Conservation (phyloP, 1,140 invertebrate species). For the Cotesia glomerata region DNA sequence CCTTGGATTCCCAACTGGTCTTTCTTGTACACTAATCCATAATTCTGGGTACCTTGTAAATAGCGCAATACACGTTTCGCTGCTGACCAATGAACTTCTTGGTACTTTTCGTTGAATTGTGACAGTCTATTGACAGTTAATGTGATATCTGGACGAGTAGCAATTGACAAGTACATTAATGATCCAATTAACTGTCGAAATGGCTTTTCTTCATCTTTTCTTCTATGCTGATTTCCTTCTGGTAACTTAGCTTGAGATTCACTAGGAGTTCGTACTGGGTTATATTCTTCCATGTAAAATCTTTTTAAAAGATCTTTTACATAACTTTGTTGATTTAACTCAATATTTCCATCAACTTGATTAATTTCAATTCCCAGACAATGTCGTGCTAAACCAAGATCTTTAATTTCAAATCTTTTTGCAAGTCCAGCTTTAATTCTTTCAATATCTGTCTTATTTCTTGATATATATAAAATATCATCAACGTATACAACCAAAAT, state of each 20-base stretch:
- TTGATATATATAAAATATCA: slow-evolving; percentile 48
- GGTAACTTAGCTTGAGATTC: slow-evolving; percentile 29
- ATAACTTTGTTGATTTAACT: slow-evolving; percentile 35
- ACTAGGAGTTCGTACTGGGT: slow-evolving; percentile 45
- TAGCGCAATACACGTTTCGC: slow-evolving; percentile 54
- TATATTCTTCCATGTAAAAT: slow-evolving; percentile 51
- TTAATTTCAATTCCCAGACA: slow-evolving; percentile 37
- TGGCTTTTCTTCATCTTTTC: background rate
- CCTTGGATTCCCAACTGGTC: background rate
- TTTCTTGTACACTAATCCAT: slow-evolving; percentile 23
- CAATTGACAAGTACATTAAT: slow-evolving; percentile 49
- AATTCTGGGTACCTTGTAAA: slow-evolving; percentile 48
- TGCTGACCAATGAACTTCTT: slow-evolving; percentile 45
- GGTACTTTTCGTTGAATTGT: slow-evolving; percentile 42
- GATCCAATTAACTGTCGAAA: slow-evolving; percentile 47
- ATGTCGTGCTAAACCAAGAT: slow-evolving; percentile 31
- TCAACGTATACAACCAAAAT: slow-evolving; percentile 43
- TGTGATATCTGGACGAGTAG: slow-evolving; percentile 53
- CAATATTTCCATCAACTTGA: background rate
- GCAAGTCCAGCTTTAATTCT: slow-evolving; percentile 26
- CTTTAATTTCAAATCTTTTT: slow-evolving; percentile 35
- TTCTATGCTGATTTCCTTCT: background rate
- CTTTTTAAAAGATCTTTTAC: slow-evolving; percentile 46
- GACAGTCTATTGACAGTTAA: slow-evolving; percentile 46
- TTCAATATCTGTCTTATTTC: slow-evolving; percentile 20